Base-by-base conservation (phyloP, 2,888 invertebrate species). In the Limnephilus rhombicus region DNA sequence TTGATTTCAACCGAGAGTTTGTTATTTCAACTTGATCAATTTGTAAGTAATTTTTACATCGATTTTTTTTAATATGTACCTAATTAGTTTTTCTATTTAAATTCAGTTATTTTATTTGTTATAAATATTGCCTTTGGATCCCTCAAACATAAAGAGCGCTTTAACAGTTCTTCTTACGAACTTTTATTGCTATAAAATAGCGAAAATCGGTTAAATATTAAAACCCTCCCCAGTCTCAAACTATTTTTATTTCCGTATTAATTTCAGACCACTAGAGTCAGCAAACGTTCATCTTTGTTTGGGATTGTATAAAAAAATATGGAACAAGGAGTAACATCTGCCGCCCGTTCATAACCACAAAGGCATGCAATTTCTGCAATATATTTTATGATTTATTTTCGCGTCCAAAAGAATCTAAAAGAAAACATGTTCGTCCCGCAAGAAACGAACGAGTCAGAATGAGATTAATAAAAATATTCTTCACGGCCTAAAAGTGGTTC, bases 321-420 rank as follows among this genome's bases (percentile, higher is more conserved):
- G 82, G 82, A 15, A 31, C 82, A 18, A 18, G 29, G 29, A 34
- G 82, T 31, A 82, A 82, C 82, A 82, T 82, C 82, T 82, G 82
- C 34, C 34, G 18, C 82, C 68, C 29, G 34, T 82, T 82, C 82
- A 29, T 82, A 82, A 31, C 82, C 29, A 82, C 82, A 34, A 82
- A 82, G 18, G 34, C 34, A 82, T 82, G 82, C 82, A 82, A 82
- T 82, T 82, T 82, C 24, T 34, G 82, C 82, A 34, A 82, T 82
- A 82, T 82, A 82, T 82, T 82, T 82, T 82, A 34, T 82, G 82
- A 82, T 34, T 31, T 82, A 34, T 82, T 82, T 82, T 82, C 34
- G 31, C 34, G 82, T 34, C 5, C 68, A 68, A 68, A 68, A 68
- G 24, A 68, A 24, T 68, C 68, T 68, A n/a, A 68, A 24, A 68